Base-by-base conservation (phyloP, 1,140 invertebrate genomes). In the Zaprionus ghesquierei region DNA sequence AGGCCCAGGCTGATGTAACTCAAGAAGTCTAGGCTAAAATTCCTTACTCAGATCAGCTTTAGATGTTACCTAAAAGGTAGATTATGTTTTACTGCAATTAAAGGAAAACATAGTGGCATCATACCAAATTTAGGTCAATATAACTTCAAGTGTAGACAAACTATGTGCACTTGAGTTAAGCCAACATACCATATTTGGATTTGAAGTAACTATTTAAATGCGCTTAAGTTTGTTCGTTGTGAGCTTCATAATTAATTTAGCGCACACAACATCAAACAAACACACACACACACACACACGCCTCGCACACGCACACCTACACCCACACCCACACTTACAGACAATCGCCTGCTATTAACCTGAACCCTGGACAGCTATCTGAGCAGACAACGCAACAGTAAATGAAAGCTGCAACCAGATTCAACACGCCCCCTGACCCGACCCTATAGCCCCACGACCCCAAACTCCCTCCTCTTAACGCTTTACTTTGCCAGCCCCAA, bases 381-480 rank as follows among this genome's bases (percentile, higher is more conserved):
- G 53, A 46, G 41, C 64, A 61, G 41, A 77, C 75, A 77, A 75
- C 75, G 49, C 49, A 60, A 58, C 63, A 29, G 44, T 64, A 66
- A 73, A 68, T 73, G 74, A 63, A 51, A 75, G 71, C 59, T 69
- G 60, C 54, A 50, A 58, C 69, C 68, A 64, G 59, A 69, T 69
- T 53, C 38, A 31, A 35, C 33, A 35, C 33, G 33, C 33, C 46
- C 54, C 38, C 41, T 15, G 15, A 41, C n/a, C 35, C 35, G n/a
- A 33, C 29, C 29, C 29, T n/a, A n/a, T n/a, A n/a, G 29, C n/a
- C 31, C 29, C 31, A n/a, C n/a, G 27, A 29, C 27, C 27, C 27
- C 13, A 33, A n/a, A n/a, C n/a, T n/a, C n/a, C n/a, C n/a, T 33
- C 10, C 31, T 12, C 31, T 33, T 5, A 12, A 41, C 35, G 6